Evolutionary conservation across 2,797 vertebrate species (phyloP), one percentile per base, ranked within the genome.

Genomic region (Pteronotus mesoamericanus): DNA sequence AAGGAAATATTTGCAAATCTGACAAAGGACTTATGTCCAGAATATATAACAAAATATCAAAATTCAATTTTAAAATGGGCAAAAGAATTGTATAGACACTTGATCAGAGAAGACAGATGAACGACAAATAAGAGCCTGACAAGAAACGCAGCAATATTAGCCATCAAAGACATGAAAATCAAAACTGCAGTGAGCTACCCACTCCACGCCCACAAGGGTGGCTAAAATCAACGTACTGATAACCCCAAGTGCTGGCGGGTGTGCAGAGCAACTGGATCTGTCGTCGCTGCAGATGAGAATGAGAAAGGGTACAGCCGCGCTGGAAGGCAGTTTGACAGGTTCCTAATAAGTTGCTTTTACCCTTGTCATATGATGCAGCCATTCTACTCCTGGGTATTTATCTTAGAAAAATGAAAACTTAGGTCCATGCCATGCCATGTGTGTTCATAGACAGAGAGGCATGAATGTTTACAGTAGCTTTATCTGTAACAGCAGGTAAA

Each of bases 1-100:
- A 10, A 93, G 64, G n/a, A 87, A 85, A 87, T 21, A 75, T 69
- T 85, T 91, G 66, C 48, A 75, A 84, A 75, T 69, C 44, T 48
- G 64, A 78, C 42, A 64, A 82, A 84, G 26, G 82, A 59, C 6
- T 12, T 68, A 10, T 37, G 46, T 39, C 42, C 4, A 2, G 75
- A 82, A 21, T 46, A 46, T n/a, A 26, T n/a, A 93, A 59, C 61
- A 53, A 77, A 80, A 9, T 1, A 24, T 37, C 26, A 57, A 77
- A 61, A n/a, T 39, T 64, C n/a, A 34, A 5, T 74, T 46, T 71
- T 44, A 92, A 91, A 96, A 32, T 34, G 55, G 34, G 24, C 59
- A 68, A 61, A 85, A 69, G 32, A 53, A 34, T 11, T 46, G 12
- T 51, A 44, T 16, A 42, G 79, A 37, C n/a, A 10, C 14, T 34